Percentiles rank a stretch among this genome's conserved stretches.
Conservation (phyloP, 2,113 vertebrate genomes). For the Bujurquina vittata region DNA sequence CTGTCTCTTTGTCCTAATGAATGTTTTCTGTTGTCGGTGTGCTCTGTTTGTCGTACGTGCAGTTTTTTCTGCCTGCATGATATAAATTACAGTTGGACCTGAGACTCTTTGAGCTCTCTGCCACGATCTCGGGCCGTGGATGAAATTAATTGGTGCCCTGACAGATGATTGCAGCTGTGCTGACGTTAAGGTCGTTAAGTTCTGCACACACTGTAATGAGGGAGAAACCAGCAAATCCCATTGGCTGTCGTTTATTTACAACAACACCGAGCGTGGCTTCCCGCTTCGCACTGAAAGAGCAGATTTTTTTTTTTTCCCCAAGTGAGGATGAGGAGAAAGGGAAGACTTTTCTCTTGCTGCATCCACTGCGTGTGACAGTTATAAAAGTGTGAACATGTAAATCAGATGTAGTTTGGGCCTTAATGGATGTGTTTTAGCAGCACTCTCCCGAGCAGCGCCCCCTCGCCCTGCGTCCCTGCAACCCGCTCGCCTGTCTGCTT, state of each 20-base stretch:
- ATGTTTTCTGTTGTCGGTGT: slow-evolving; percentile 50
- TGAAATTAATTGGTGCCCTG: slow-evolving; percentile 80
- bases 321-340: slow-evolving; percentile 33
- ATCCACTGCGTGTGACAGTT: slow-evolving; percentile 77
- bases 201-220: slow-evolving; percentile 81
- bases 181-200: slow-evolving; percentile 82
- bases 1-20: slow-evolving; percentile 72
- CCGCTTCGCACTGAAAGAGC: slow-evolving; percentile 69
- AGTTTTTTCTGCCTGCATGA: slow-evolving; percentile 34
- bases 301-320: slow-evolving; percentile 51
- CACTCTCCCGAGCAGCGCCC: slow-evolving; percentile 73
- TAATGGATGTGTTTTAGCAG: slow-evolving; percentile 84
- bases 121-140: slow-evolving; percentile 59
- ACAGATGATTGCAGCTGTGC: slow-evolving; percentile 77
- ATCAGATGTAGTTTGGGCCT: slow-evolving; percentile 83
- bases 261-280: slow-evolving; percentile 78
- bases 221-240: slow-evolving; percentile 59
- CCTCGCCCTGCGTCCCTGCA: slow-evolving; percentile 66
- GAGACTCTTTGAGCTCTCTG: slow-evolving; percentile 69
- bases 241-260: slow-evolving; percentile 87
- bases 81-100: slow-evolving; percentile 63
- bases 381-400: slow-evolving; percentile 85
- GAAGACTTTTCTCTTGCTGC: slow-evolving; percentile 23
- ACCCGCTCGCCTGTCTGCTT: slow-evolving; percentile 76
- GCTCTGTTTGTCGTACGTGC: slow-evolving; percentile 72